A percentile compares a stretch with the other conserved stretches of the same genome.
Evolutionary conservation across 1,140 invertebrate genomes (phyloP).

Genomic region (Acromyrmex heyeri): DNA sequence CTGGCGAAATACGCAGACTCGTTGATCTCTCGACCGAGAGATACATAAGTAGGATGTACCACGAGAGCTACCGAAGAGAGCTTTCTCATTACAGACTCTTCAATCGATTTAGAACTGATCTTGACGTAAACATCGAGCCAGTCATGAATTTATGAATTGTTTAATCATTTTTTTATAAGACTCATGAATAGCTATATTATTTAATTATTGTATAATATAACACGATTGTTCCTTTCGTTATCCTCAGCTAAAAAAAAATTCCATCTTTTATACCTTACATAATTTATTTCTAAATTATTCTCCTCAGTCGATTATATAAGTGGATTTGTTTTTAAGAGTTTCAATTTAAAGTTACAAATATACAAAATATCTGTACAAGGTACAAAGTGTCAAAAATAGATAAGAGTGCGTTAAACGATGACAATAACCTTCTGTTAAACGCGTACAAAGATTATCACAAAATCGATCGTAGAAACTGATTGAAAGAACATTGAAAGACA

Average conservation of each 20-base stretch:
- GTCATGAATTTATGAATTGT: background rate
- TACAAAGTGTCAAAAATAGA: background rate
- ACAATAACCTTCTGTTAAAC: background rate
- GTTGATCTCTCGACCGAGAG: slow-evolving; percentile 18
- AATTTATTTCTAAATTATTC: background rate
- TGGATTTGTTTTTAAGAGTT: background rate
- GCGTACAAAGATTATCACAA: background rate
- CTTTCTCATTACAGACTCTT: background rate
- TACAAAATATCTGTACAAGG: background rate
- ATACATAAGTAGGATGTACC: background rate
- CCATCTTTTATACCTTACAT: background rate
- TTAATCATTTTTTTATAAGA: background rate
- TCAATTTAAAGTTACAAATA: background rate
- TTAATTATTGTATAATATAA: background rate
- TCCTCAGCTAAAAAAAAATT: background rate
- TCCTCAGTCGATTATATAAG: background rate
- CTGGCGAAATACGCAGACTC: slow-evolving; percentile 8
- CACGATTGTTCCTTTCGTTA: background rate
- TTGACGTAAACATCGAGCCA: background rate
- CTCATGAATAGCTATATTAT: background rate
- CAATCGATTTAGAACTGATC: background rate
- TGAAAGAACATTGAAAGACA: background rate
- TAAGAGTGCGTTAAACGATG: background rate
- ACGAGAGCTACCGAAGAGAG: background rate
- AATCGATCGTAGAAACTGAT: background rate